These are phyloP conservation scores for Blastomussa wellsi DNA, from an alignment of 92 coral and sea anemone genomes.

Conservation along the genomic window DNA sequence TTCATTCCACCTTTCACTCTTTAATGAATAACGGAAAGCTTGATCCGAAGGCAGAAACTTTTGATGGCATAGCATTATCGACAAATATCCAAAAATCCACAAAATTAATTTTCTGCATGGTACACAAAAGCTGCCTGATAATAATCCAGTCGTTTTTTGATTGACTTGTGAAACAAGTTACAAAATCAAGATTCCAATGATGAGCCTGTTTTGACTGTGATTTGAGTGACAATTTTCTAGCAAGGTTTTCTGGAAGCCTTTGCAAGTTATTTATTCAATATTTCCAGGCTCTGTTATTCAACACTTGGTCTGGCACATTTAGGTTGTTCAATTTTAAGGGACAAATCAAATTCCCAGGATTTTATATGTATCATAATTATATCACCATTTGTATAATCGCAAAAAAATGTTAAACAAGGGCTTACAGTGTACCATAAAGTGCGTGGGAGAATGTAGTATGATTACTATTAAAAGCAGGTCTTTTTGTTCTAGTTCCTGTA, in stretches of 20 bases:
- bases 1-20: background rate
- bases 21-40: no score
- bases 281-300: background rate
- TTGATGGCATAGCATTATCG: no score
- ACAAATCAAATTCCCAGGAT: background rate
- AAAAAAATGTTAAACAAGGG: background rate
- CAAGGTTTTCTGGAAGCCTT: constrained; percentile 4
- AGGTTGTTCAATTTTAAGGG: constrained; percentile 11
- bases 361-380: background rate
- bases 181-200: background rate
- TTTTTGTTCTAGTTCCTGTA: constrained; percentile 5
- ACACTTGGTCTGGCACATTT: background rate
- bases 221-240: background rate
- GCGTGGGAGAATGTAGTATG: background rate
- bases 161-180: background rate
- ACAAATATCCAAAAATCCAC: no score
- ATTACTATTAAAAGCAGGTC: constrained; percentile 36
- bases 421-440: background rate
- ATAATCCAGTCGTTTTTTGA: background rate
- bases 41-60: no score
- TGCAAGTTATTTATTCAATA: constrained; percentile 4
- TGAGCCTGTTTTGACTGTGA: background rate
- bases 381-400: background rate
- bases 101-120: no score
- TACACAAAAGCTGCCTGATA: no score